Conservation (phyloP, 2,113 vertebrate species). For the Austrofundulus limnaeus region DNA sequence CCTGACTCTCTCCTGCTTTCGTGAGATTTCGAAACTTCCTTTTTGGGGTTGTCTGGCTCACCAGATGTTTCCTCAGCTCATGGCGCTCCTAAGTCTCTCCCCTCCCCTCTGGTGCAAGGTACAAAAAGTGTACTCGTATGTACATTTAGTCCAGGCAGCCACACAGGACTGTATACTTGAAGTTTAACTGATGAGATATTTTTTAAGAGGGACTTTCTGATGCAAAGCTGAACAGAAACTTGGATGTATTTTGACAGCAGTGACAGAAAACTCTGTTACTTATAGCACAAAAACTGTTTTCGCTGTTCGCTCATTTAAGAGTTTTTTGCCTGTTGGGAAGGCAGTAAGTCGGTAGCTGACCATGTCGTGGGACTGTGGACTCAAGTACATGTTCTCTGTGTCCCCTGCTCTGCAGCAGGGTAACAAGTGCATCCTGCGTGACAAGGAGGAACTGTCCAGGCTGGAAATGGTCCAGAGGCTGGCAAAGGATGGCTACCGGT, state of each 20-base stretch:
- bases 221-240: neutral
- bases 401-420: conserved; percentile 86
- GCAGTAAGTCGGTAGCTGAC: neutral
- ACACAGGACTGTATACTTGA: conserved; percentile 41
- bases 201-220: neutral
- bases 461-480: conserved; percentile 92
- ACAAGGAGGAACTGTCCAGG: conserved; percentile 88
- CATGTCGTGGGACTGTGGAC: conserved; percentile 97
- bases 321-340: conserved; percentile 27
- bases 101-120: conserved; percentile 47
- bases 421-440: conserved; percentile 84
- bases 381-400: conserved; percentile 91
- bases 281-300: conserved; percentile 1
- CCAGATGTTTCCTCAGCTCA: conserved; percentile 83
- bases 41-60: conserved; percentile 82
- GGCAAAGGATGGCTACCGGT: conserved; percentile 88
- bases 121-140: conserved; percentile 40
- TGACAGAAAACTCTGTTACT: conserved; percentile 17
- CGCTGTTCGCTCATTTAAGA: neutral
- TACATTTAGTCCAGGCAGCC: conserved; percentile 29
- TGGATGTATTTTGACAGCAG: conserved; percentile 27
- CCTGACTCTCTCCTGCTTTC: conserved; percentile 81
- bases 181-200: conserved; percentile 16
- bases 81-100: conserved; percentile 49
- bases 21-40: conserved; percentile 90